These are phyloP conservation scores for Neosilurus hyrtlii DNA, from an alignment of 2,797 vertebrate genomes.

Conservation along the genomic window DNA sequence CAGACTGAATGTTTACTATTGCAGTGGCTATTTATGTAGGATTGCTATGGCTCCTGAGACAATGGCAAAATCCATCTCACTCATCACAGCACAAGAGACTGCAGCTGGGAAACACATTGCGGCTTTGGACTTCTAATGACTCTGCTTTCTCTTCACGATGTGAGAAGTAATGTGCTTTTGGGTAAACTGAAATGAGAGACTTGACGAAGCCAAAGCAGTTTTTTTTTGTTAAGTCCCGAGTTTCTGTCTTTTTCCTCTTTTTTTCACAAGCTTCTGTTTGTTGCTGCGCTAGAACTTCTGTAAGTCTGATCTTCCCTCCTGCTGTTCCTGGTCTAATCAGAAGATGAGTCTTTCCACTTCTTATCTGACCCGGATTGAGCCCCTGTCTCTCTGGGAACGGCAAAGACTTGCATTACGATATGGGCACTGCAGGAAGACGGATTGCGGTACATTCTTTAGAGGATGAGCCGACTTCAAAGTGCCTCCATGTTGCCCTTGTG, in stretches of 20 bases:
- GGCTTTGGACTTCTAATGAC: slow-evolving; percentile 31
- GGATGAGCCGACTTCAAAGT: slow-evolving; percentile 54
- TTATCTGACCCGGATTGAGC: slow-evolving; percentile 28
- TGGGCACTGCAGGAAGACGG: slow-evolving; percentile 30
- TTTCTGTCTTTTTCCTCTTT: slow-evolving; percentile 32
- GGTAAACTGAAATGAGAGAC: slow-evolving; percentile 11
- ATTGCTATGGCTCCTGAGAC: slow-evolving; percentile 28
- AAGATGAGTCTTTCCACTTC: slow-evolving; percentile 39
- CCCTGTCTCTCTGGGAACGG: slow-evolving; percentile 16
- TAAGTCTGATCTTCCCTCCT: slow-evolving; percentile 36
- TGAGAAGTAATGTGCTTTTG: slow-evolving; percentile 26
- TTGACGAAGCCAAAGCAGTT: slow-evolving; percentile 18
- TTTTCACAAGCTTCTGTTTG: slow-evolving; percentile 57
- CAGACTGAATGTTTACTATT: slow-evolving; percentile 17
- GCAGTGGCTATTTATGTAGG: slow-evolving; percentile 36
- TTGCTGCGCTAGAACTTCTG: slow-evolving; percentile 37
- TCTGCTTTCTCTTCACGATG: slow-evolving; percentile 31
- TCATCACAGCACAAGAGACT: slow-evolving; percentile 21
- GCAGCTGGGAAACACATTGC: slow-evolving; percentile 24
- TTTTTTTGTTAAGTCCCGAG: slow-evolving; percentile 29
- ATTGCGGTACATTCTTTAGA: slow-evolving; percentile 39
- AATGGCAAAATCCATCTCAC: slow-evolving; percentile 34
- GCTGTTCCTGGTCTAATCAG: slow-evolving; percentile 44
- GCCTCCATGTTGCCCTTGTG: slow-evolving; percentile 29
- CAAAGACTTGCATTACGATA: slow-evolving; percentile 10